A percentile compares a stretch with the other conserved stretches of the same genome.
phyloP scores from a whole-genome alignment of 2,797 vertebrate genomes.

The Cichlasoma orientale region DNA sequence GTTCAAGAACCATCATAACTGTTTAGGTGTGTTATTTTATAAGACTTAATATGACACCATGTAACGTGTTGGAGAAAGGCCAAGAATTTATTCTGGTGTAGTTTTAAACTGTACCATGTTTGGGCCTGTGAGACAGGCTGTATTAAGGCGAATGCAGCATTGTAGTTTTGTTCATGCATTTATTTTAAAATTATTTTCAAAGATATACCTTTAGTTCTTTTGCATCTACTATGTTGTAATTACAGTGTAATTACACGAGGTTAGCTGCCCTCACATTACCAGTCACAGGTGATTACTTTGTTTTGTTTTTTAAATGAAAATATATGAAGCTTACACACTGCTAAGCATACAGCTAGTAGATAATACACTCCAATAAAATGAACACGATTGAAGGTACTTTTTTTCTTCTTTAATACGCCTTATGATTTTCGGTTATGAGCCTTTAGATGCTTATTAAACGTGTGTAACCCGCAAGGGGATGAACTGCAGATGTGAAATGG shows the following conservation, averaged over 20 bases:
- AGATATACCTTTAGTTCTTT: not conserved
- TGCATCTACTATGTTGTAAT: slow-evolving; percentile 6
- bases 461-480: not conserved
- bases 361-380: not conserved
- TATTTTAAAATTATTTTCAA: slow-evolving; percentile 13
- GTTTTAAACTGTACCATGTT: not conserved
- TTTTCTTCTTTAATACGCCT: not conserved
- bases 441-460: not conserved
- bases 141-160: not conserved
- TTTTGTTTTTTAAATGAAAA: slow-evolving; percentile 18
- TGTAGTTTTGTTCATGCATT: not conserved
- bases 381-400: slow-evolving; percentile 8
- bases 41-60: slow-evolving; percentile 5
- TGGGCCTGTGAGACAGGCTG: slow-evolving; percentile 1
- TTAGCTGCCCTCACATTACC: not conserved
- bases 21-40: slow-evolving; percentile 20
- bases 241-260: not conserved
- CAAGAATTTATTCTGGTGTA: slow-evolving; percentile 4
- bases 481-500: slow-evolving; percentile 1
- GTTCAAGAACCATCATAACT: slow-evolving; percentile 1
- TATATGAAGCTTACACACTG: slow-evolving; percentile 30
- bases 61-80: slow-evolving; percentile 13
- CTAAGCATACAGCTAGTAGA: not conserved
- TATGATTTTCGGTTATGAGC: slow-evolving; percentile 16
- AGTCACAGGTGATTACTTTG: not conserved